Evolutionary conservation across 2,888 invertebrate species (phyloP).

Genomic region (Aspidapion aeneum): DNA sequence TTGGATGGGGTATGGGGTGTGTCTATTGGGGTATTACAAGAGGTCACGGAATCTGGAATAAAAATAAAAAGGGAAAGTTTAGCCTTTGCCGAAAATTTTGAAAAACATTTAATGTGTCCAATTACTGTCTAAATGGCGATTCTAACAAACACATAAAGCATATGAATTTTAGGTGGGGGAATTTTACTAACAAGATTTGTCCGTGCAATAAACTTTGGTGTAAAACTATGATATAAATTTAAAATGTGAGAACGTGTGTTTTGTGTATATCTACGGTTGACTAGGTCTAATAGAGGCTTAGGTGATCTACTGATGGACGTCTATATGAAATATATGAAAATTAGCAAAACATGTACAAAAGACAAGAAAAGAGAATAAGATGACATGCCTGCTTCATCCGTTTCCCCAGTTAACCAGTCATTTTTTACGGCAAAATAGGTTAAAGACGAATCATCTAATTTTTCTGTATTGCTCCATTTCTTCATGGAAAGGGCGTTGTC

Average conservation of each 20-base stretch:
- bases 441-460: slow-evolving; percentile 39
- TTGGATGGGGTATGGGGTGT: neutral
- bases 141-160: too few species aligned
- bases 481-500: slow-evolving; percentile 28
- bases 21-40: neutral
- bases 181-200: too few species aligned
- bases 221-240: too few species aligned
- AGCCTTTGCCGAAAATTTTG: too few species aligned
- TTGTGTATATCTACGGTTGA: too few species aligned
- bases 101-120: too few species aligned
- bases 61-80: neutral
- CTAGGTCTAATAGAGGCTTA: too few species aligned
- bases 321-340: neutral
- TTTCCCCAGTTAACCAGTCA: slow-evolving; percentile 43
- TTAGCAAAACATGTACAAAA: neutral
- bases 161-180: too few species aligned
- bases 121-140: too few species aligned
- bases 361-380: neutral
- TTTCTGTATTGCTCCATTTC: slow-evolving; percentile 43
- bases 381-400: slow-evolving; percentile 47
- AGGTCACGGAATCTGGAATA: neutral
- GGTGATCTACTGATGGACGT: too few species aligned
- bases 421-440: slow-evolving; percentile 30
- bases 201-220: too few species aligned
- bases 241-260: too few species aligned